Evolutionary conservation across 2,888 invertebrate genomes (phyloP).

Genomic region (Agonum fuliginosum): DNA sequence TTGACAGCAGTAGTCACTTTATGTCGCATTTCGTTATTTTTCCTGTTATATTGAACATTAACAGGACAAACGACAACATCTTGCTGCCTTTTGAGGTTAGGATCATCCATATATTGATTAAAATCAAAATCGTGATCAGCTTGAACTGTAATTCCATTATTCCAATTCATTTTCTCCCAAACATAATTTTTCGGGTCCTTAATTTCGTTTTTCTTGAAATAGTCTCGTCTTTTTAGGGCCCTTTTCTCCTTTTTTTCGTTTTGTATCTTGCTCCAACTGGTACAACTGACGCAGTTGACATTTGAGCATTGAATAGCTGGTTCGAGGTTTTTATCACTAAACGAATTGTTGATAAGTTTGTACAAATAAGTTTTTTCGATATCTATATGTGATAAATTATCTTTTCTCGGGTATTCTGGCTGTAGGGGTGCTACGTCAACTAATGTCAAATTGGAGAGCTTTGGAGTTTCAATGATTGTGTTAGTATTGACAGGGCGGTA

Average conservation of each 20-base stretch:
- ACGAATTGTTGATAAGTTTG: not conserved
- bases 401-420: conserved; percentile 42
- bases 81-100: not conserved
- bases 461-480: not conserved
- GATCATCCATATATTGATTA: conserved; percentile 37
- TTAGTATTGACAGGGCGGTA: conserved; percentile 8
- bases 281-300: not conserved
- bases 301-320: conserved; percentile 30
- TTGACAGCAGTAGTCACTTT: too few relatives aligned
- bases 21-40: not conserved
- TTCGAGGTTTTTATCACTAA: conserved; percentile 15
- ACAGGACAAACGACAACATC: not conserved
- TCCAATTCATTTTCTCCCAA: conserved; percentile 17
- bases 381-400: not conserved
- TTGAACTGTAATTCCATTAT: not conserved
- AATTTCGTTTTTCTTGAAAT: not conserved
- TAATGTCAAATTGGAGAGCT: not conserved
- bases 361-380: conserved; percentile 24
- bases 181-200: not conserved
- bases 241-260: not conserved
- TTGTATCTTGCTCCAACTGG: not conserved
- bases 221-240: not conserved
- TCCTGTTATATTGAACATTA: not conserved
- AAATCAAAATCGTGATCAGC: conserved; percentile 32
- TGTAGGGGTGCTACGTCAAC: conserved; percentile 20